Evolutionary conservation across 2,888 invertebrate species (phyloP).

Genomic region (Bruchidius siliquastri): DNA sequence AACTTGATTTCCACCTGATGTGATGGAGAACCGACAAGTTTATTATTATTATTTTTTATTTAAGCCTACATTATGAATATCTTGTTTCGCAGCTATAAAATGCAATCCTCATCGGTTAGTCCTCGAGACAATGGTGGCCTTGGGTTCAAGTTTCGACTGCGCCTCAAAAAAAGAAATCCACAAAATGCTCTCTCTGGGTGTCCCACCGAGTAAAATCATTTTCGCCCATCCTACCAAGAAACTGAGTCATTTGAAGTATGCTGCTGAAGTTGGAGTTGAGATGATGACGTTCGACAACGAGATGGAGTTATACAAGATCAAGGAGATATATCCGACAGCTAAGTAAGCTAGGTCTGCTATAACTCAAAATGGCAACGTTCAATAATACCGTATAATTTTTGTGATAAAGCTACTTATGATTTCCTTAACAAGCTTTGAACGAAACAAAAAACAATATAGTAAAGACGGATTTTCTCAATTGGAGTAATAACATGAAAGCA

Average conservation of each 20-base stretch:
- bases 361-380: too few species aligned
- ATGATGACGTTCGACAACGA: slow-evolving; percentile 58
- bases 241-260: slow-evolving; percentile 51
- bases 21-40: too few species aligned
- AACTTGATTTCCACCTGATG: too few species aligned
- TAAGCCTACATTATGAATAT: too few species aligned
- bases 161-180: slow-evolving; percentile 57
- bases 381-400: too few species aligned
- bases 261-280: slow-evolving; percentile 48
- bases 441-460: background rate
- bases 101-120: slow-evolving; percentile 55
- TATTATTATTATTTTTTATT: too few species aligned
- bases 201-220: slow-evolving; percentile 51
- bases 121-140: slow-evolving; percentile 47
- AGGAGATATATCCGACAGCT: slow-evolving; percentile 50
- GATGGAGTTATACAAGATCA: slow-evolving; percentile 54
- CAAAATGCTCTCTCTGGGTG: slow-evolving; percentile 50
- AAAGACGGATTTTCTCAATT: too few species aligned
- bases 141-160: slow-evolving; percentile 61
- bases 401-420: too few species aligned
- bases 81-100: slow-evolving; percentile 52
- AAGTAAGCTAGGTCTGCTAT: slow-evolving; percentile 40
- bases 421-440: slow-evolving; percentile 11
- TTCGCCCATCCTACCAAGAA: slow-evolving; percentile 59
- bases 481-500: too few species aligned